phyloP scores from a whole-genome alignment of 2,888 invertebrate genomes.

The Euzetes globulus region DNA sequence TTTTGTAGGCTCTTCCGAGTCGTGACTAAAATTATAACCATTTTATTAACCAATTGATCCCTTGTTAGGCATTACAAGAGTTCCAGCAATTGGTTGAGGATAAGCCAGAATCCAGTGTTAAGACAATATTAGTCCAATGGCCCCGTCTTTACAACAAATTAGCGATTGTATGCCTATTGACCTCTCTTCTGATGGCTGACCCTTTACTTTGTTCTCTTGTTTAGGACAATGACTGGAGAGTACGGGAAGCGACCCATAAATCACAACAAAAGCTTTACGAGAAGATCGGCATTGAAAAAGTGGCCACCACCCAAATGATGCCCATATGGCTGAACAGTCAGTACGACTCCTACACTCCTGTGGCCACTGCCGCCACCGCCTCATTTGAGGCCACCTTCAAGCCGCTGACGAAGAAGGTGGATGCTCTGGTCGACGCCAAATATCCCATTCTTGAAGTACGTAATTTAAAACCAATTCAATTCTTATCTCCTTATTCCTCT shows the following conservation, averaged over 20 bases:
- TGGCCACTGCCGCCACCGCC: constrained; percentile 61
- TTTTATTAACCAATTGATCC: neutral
- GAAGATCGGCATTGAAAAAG: constrained; percentile 64
- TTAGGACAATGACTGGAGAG: constrained; percentile 68
- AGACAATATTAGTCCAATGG: constrained; percentile 70
- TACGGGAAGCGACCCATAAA: constrained; percentile 66
- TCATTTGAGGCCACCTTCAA: constrained; percentile 67
- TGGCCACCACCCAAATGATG: constrained; percentile 65
- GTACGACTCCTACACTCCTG: constrained; percentile 77
- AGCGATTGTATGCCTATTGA: constrained; percentile 54
- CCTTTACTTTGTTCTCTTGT: neutral
- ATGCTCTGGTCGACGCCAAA: constrained; percentile 73
- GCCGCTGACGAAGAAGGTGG: constrained; percentile 65
- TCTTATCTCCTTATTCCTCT: constrained; percentile 38
- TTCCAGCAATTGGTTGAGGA: constrained; percentile 62
- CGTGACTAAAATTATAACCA: neutral
- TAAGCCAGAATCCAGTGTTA: constrained; percentile 60
- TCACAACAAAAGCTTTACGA: constrained; percentile 60
- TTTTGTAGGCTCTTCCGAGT: neutral
- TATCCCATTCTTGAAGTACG: constrained; percentile 61
- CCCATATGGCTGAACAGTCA: constrained; percentile 78
- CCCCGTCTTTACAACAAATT: constrained; percentile 67
- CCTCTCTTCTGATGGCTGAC: neutral
- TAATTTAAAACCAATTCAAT: neutral
- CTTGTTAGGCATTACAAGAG: constrained; percentile 59